Conservation (phyloP, 2,797 vertebrate genomes). For the Sparus aurata region DNA sequence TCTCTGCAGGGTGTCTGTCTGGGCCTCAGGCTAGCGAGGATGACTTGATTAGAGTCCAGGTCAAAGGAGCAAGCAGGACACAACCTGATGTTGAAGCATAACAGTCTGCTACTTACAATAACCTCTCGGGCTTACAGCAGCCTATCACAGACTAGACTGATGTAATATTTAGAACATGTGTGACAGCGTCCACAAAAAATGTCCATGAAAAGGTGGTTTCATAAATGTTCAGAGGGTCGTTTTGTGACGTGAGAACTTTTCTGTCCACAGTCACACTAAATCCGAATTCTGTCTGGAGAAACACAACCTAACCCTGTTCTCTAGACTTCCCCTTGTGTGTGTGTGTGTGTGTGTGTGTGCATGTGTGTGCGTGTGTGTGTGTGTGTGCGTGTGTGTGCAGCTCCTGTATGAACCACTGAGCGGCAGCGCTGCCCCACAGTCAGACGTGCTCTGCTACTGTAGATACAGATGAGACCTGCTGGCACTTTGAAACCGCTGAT, state of each 20-base stretch:
- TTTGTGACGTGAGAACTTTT: neutral
- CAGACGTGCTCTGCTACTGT: neutral
- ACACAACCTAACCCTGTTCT: neutral
- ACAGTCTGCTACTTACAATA: slow-evolving; percentile 16
- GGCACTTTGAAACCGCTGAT: slow-evolving; percentile 67
- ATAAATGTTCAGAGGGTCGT: neutral
- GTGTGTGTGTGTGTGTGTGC: no score
- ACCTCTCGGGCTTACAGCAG: neutral
- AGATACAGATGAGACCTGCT: slow-evolving; percentile 26
- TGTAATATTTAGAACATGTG: slow-evolving; percentile 34
- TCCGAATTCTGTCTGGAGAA: neutral
- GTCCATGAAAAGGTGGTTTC: neutral
- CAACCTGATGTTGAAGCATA: slow-evolving; percentile 3
- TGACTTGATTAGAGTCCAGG: slow-evolving; percentile 26
- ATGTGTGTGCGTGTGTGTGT: slow-evolving; percentile 1
- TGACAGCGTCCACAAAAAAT: slow-evolving; percentile 5
- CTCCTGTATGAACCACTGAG: slow-evolving; percentile 55
- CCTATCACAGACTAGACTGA: neutral
- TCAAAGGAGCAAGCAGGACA: slow-evolving; percentile 11
- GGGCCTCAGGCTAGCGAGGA: slow-evolving; percentile 11
- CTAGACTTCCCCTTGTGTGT: neutral
- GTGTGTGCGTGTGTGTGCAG: slow-evolving; percentile 9
- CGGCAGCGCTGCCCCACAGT: slow-evolving; percentile 48
- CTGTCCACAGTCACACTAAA: neutral
- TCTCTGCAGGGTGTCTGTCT: slow-evolving; percentile 26